Percentiles rank a stretch among this genome's conserved stretches.
phyloP scores from a whole-genome alignment of 2,797 vertebrate genomes.

The Myotis pilosus region DNA sequence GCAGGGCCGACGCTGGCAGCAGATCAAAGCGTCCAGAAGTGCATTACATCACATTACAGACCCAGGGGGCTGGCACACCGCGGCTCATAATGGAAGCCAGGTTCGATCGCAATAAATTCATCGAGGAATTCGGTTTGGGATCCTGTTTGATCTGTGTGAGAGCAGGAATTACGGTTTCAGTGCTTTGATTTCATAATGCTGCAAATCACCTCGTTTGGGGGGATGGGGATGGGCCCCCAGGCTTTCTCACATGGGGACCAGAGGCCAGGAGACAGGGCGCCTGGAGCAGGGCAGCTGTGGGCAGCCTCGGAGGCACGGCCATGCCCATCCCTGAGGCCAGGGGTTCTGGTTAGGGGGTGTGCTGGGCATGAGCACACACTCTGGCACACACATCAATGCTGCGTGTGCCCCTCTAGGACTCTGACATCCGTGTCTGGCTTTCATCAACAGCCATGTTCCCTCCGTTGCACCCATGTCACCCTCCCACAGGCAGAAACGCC shows the following conservation, averaged over 20 bases:
- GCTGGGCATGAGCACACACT: fast-evolving
- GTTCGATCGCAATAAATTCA: slow-evolving; percentile 80
- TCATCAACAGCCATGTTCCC: fast-evolving
- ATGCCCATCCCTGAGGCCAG: fast-evolving
- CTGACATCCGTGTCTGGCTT: fast-evolving
- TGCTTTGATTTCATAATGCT: slow-evolving; percentile 52
- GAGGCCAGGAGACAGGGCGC: not conserved
- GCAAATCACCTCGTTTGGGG: not conserved
- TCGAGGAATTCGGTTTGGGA: slow-evolving; percentile 66
- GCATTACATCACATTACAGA: slow-evolving; percentile 79
- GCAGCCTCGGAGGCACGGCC: fast-evolving
- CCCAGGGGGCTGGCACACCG: slow-evolving; percentile 80
- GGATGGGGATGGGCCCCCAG: fast-evolving
- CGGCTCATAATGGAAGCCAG: slow-evolving; percentile 83
- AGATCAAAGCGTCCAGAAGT: slow-evolving; percentile 78
- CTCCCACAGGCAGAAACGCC: fast-evolving
- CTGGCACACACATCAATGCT: fast-evolving
- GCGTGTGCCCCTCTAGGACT: fast-evolving
- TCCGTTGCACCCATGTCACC: fast-evolving
- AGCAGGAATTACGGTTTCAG: slow-evolving; percentile 55
- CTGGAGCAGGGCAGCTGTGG: not conserved
- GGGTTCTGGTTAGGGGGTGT: fast-evolving
- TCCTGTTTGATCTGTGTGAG: slow-evolving; percentile 79
- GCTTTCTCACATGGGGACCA: too few species aligned
- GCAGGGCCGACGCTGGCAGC: slow-evolving; percentile 60